A percentile compares a stretch with the other conserved stretches of the same genome.
These are phyloP conservation scores for Grantiella picta DNA, from an alignment of 2,113 vertebrate species.

Conservation along the genomic window DNA sequence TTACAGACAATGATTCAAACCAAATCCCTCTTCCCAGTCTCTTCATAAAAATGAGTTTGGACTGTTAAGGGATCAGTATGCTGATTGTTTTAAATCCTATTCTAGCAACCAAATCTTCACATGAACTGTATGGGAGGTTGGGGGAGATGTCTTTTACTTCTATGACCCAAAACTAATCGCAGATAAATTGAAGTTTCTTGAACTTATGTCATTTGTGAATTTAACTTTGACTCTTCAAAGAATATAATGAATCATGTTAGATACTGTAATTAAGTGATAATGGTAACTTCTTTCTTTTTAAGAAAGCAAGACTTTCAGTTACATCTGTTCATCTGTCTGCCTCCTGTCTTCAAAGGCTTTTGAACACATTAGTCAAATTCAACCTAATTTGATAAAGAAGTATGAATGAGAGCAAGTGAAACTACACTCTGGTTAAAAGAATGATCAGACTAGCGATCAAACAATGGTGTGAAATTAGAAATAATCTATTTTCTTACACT, in stretches of 20 bases:
- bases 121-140: not conserved
- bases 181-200: not conserved
- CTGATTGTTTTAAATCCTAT: not conserved
- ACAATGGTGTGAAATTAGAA: not conserved
- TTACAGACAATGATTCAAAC: not conserved
- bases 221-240: not conserved
- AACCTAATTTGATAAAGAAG: not conserved
- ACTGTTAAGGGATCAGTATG: not conserved
- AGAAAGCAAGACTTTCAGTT: not conserved
- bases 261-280: not conserved
- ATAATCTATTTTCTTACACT: not conserved
- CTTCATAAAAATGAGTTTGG: not conserved
- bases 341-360: not conserved
- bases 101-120: not conserved
- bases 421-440: not conserved
- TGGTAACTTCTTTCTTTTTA: not conserved
- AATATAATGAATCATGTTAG: not conserved
- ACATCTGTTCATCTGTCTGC: not conserved
- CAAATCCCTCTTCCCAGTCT: not conserved
- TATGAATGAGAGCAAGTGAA: not conserved
- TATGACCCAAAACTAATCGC: not conserved
- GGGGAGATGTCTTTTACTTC: not conserved
- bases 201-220: not conserved
- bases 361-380: not conserved
- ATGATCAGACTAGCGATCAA: not conserved